Percentiles rank a stretch among this genome's conserved stretches.
Conservation (phyloP, 2,888 invertebrate species). For the Dorcus hopei region DNA sequence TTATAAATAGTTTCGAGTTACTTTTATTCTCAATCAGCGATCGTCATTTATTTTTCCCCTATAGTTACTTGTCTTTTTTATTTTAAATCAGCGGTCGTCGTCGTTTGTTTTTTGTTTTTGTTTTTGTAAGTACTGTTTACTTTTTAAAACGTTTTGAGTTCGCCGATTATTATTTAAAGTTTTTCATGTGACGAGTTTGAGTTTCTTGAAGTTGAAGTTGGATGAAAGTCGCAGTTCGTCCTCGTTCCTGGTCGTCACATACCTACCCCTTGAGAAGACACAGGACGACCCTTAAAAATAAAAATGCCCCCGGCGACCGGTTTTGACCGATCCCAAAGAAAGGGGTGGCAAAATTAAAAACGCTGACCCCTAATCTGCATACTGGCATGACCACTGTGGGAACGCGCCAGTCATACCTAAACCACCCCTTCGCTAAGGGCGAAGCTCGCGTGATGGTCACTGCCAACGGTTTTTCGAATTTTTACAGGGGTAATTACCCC, state of each 20-base stretch:
- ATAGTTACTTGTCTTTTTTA: too few relatives aligned
- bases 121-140: too few relatives aligned
- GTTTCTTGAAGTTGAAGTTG: too few relatives aligned
- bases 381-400: constrained; percentile 44
- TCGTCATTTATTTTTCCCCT: not conserved
- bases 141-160: too few relatives aligned
- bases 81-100: too few relatives aligned
- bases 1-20: not conserved
- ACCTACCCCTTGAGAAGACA: not conserved
- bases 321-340: not conserved
- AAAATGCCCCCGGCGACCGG: not conserved
- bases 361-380: constrained; percentile 47
- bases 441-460: constrained; percentile 8
- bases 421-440: not conserved
- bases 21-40: not conserved
- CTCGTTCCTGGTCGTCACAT: too few relatives aligned
- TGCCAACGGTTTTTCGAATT: constrained; percentile 12
- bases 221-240: too few relatives aligned
- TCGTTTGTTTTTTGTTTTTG: too few relatives aligned
- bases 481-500: not conserved
- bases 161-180: too few relatives aligned
- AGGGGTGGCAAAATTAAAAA: constrained; percentile 30
- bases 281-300: not conserved
- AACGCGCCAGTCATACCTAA: constrained; percentile 17
- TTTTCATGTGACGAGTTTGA: too few relatives aligned